phyloP scores from a whole-genome alignment of 2,797 vertebrate genomes.

The Prunella strophiata region DNA sequence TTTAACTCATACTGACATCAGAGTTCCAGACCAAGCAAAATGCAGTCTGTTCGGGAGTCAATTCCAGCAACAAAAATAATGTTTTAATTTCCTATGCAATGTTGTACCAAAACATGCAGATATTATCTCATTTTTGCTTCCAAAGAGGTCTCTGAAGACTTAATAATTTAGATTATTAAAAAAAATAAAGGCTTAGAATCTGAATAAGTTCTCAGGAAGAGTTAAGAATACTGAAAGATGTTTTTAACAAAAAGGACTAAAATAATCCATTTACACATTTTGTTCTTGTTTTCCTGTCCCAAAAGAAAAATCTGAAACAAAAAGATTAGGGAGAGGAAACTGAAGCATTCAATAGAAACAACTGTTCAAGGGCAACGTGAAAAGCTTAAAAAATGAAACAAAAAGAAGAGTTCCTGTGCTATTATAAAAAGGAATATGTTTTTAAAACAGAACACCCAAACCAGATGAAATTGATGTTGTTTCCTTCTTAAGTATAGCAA shows the following conservation, averaged over 20 bases:
- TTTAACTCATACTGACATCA: conserved; percentile 75
- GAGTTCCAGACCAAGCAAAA: conserved; percentile 65
- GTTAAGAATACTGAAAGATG: neutral
- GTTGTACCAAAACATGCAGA: conserved; percentile 52
- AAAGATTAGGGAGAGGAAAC: neutral
- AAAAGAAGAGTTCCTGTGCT: neutral
- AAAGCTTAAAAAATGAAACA: neutral
- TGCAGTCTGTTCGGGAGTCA: conserved; percentile 64
- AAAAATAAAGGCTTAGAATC: neutral
- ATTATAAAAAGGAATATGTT: neutral
- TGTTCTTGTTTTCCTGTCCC: neutral
- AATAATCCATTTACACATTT: neutral
- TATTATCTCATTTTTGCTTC: conserved; percentile 48
- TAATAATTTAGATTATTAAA: conserved; percentile 16
- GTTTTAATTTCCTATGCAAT: conserved; percentile 72
- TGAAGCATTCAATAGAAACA: neutral
- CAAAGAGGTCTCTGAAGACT: conserved; percentile 48
- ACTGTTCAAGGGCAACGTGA: neutral
- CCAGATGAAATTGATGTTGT: neutral
- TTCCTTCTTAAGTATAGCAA: neutral
- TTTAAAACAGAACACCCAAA: neutral
- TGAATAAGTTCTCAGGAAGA: neutral
- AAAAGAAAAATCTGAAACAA: neutral
- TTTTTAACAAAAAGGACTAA: neutral
- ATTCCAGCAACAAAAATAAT: conserved; percentile 68